Evolutionary conservation across 1,140 invertebrate species (phyloP).

Genomic region (Bombus polaris): DNA sequence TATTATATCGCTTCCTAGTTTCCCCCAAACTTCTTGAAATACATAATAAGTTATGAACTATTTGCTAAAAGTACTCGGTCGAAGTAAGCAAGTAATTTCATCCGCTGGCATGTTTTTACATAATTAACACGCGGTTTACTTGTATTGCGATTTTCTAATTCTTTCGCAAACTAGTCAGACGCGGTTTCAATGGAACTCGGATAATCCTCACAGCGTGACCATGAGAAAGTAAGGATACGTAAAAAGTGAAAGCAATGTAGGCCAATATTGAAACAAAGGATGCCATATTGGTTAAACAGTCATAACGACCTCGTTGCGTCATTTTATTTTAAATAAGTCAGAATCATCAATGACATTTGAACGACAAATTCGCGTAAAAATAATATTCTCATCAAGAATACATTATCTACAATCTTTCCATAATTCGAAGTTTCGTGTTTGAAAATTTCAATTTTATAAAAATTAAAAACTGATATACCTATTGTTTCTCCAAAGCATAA

Average conservation of each 20-base stretch:
- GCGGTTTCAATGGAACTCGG: constrained; percentile 57
- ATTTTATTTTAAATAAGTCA: neutral
- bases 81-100: neutral
- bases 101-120: constrained; percentile 8
- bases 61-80: neutral
- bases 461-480: no score
- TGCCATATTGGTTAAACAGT: constrained; percentile 43
- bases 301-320: neutral
- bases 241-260: constrained; percentile 69
- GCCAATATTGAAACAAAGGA: constrained; percentile 58
- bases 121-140: constrained; percentile 18
- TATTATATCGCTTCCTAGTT: no score
- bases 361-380: neutral
- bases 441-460: no score
- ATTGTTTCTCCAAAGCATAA: no score
- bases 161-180: constrained; percentile 48
- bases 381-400: no score
- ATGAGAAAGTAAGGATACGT: constrained; percentile 65
- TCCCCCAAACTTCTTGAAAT: no score
- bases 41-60: no score
- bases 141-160: constrained; percentile 44
- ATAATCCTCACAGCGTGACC: constrained; percentile 63
- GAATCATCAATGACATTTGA: neutral
- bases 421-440: no score
- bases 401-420: no score